Conservation (phyloP, 2,797 vertebrate genomes). For the Lagodon rhomboides region DNA sequence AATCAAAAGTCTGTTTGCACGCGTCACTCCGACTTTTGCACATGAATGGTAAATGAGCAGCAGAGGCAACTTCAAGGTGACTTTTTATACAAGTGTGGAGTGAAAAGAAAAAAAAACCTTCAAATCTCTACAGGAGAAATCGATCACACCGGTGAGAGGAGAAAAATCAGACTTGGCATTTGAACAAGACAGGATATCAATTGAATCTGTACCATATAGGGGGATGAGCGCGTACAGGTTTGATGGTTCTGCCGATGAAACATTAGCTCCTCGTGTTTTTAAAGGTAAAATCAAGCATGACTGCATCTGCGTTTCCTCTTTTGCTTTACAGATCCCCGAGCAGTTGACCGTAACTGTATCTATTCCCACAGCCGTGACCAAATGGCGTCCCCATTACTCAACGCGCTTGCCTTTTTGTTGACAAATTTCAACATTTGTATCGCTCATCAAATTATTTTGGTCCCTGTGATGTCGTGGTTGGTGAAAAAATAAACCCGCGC, state of each 20-base stretch:
- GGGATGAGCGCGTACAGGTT: not conserved
- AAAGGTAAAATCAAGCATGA: conserved; percentile 9
- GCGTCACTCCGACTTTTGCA: not conserved
- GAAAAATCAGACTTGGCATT: not conserved
- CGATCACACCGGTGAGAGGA: not conserved
- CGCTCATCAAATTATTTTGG: conserved; percentile 73
- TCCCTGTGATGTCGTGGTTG: conserved; percentile 54
- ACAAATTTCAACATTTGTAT: conserved; percentile 70
- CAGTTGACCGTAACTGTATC: conserved; percentile 41
- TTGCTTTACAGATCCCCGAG: conserved; percentile 27
- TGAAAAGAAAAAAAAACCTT: not conserved
- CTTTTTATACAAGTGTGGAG: not conserved
- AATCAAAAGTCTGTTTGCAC: not conserved
- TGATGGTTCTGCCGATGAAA: conserved; percentile 22
- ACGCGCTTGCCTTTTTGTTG: conserved; percentile 65
- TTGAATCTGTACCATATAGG: not conserved
- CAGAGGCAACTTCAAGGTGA: not conserved
- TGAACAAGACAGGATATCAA: not conserved
- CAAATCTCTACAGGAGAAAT: not conserved
- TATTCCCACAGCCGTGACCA: conserved; percentile 37
- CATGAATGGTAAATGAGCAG: not conserved
- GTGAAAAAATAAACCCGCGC: conserved; percentile 62
- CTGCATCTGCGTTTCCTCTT: conserved; percentile 29
- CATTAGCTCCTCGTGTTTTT: conserved; percentile 26
- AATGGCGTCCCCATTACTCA: conserved; percentile 58